Percentiles rank a stretch among this genome's conserved stretches.
These are phyloP conservation scores for Cryptomyrus ogoouensis DNA, from an alignment of 2,113 vertebrate species.

Conservation along the genomic window DNA sequence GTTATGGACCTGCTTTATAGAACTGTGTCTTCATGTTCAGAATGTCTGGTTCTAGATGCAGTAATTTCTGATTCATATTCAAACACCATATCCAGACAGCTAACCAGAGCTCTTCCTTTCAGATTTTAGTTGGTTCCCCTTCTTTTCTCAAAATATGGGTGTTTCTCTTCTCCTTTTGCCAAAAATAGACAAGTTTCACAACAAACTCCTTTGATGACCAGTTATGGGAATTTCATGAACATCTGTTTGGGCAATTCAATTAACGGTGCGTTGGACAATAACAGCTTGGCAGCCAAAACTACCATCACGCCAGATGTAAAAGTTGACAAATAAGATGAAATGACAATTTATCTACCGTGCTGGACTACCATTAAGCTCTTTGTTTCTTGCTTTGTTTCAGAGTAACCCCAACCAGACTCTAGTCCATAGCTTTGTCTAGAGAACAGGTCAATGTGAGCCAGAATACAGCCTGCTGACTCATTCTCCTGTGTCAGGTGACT, in stretches of 20 bases:
- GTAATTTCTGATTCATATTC: background rate
- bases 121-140: background rate
- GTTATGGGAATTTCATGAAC: background rate
- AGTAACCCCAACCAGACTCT: background rate
- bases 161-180: background rate
- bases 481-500: background rate
- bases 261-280: background rate
- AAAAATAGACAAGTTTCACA: background rate
- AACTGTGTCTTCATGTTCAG: background rate
- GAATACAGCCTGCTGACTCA: background rate
- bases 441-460: background rate
- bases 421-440: background rate
- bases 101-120: background rate
- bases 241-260: background rate
- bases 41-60: background rate
- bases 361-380: background rate
- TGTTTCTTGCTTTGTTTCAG: slow-evolving; percentile 30
- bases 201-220: background rate
- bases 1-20: background rate
- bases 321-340: background rate
- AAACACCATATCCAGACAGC: background rate
- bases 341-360: background rate
- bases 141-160: background rate
- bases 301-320: background rate
- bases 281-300: background rate